Evolutionary conservation across 1,140 invertebrate species (phyloP).

Genomic region (Aphelenchoides fujianensis): DNA sequence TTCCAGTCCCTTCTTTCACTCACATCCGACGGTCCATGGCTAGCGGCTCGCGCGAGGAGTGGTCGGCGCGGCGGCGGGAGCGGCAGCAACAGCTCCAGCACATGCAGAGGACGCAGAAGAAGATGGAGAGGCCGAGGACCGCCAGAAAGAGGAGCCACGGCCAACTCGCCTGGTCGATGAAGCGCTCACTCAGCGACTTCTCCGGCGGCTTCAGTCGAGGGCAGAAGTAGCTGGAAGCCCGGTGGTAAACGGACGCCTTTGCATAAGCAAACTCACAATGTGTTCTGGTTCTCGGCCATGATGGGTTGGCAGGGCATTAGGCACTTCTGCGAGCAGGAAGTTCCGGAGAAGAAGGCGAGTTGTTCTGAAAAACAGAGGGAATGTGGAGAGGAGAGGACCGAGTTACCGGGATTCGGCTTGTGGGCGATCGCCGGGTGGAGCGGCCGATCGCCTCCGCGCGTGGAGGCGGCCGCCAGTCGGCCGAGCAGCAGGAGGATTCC

Average conservation of each 20-base stretch:
- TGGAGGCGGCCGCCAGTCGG: not conserved
- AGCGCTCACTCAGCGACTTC: conserved; percentile 30
- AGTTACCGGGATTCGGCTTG: conserved; percentile 30
- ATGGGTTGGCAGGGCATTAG: conserved; percentile 26
- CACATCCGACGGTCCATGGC: conserved; percentile 25
- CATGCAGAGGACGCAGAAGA: conserved; percentile 32
- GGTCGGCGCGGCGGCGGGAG: conserved; percentile 13
- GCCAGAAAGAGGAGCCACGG: conserved; percentile 29
- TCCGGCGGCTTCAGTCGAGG: conserved; percentile 29
- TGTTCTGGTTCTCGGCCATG: conserved; percentile 36
- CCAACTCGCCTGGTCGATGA: conserved; percentile 31
- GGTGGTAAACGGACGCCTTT: too few relatives aligned
- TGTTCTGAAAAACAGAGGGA: conserved; percentile 28
- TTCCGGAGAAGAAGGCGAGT: conserved; percentile 24
- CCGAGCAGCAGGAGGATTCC: not conserved
- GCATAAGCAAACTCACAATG: too few relatives aligned
- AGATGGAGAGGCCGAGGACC: conserved; percentile 17
- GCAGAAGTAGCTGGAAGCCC: too few relatives aligned
- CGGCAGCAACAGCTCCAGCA: conserved; percentile 30
- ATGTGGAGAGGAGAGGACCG: not conserved
- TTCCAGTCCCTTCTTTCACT: not conserved
- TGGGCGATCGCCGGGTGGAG: not conserved
- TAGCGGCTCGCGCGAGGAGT: conserved; percentile 27
- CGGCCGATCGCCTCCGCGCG: conserved; percentile 22
- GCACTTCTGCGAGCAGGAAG: conserved; percentile 22